These are phyloP conservation scores for Macaria notata DNA, from an alignment of 2,888 invertebrate genomes.

Conservation along the genomic window DNA sequence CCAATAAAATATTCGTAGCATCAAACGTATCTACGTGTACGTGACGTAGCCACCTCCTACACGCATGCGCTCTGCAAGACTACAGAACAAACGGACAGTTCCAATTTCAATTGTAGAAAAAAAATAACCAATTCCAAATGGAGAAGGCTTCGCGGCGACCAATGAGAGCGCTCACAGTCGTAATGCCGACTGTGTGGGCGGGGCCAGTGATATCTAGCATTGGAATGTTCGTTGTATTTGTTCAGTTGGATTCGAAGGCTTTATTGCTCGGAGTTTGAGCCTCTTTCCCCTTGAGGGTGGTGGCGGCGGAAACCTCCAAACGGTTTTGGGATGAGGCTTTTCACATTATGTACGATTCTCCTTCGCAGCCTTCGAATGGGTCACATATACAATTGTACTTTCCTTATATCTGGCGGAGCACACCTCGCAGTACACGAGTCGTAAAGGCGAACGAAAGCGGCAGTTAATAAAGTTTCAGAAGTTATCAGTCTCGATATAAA, in stretches of 20 bases:
- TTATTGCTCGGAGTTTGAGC: constrained; percentile 77
- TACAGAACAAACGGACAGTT: constrained; percentile 76
- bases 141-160: constrained; percentile 79
- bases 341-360: constrained; percentile 72
- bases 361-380: constrained; percentile 54
- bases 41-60: constrained; percentile 72
- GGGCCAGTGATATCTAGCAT: constrained; percentile 82
- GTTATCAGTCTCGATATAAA: constrained; percentile 19
- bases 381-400: constrained; percentile 43
- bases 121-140: constrained; percentile 81
- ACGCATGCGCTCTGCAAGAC: constrained; percentile 71
- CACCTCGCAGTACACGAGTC: constrained; percentile 1
- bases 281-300: constrained; percentile 77
- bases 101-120: constrained; percentile 81
- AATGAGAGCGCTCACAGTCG: constrained; percentile 78
- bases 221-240: constrained; percentile 82
- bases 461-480: constrained; percentile 17
- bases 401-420: constrained; percentile 13
- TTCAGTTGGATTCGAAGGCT: constrained; percentile 79
- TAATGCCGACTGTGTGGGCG: constrained; percentile 82
- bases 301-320: constrained; percentile 71
- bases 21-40: constrained; percentile 76
- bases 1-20: constrained; percentile 79
- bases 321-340: constrained; percentile 69
- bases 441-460: constrained; percentile 6